Evolutionary conservation across 2,113 vertebrate species (phyloP).

Genomic region (Lucifuga dentata): DNA sequence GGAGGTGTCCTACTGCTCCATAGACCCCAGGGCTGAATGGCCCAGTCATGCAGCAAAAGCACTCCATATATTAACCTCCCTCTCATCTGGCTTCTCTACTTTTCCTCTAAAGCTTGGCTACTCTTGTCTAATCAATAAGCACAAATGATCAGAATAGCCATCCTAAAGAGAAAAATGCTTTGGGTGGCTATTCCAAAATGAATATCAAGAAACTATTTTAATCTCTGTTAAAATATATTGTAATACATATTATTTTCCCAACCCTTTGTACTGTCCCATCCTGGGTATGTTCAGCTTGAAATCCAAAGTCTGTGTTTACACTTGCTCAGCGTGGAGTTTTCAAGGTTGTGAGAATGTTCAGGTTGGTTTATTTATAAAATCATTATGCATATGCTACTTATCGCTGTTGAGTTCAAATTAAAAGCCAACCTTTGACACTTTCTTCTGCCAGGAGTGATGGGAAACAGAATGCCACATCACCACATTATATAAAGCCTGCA

Average conservation of each 20-base stretch:
- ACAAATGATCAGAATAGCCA: too few species aligned
- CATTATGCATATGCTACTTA: too few species aligned
- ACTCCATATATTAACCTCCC: constrained; percentile 77
- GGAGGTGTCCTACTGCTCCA: constrained; percentile 73
- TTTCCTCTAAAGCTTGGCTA: constrained; percentile 23
- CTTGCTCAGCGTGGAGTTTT: background rate
- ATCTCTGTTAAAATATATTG: too few species aligned
- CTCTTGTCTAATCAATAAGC: too few species aligned
- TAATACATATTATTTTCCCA: background rate
- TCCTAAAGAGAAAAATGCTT: too few species aligned
- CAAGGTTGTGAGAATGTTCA: constrained; percentile 3
- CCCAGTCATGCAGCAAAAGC: constrained; percentile 81
- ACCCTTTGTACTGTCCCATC: background rate
- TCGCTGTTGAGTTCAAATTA: background rate
- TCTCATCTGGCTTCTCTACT: constrained; percentile 59
- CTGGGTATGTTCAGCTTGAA: background rate
- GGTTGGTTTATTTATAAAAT: constrained; percentile 6
- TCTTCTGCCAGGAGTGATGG: background rate
- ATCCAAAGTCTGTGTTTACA: background rate
- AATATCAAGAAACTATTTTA: too few species aligned
- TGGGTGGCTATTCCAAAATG: too few species aligned
- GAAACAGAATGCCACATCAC: constrained; percentile 5
- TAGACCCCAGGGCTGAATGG: constrained; percentile 73
- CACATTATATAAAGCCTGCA: background rate
- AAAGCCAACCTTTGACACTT: too few species aligned